Conservation (phyloP, 2,113 vertebrate species). For the Psephotus haematonotus region DNA sequence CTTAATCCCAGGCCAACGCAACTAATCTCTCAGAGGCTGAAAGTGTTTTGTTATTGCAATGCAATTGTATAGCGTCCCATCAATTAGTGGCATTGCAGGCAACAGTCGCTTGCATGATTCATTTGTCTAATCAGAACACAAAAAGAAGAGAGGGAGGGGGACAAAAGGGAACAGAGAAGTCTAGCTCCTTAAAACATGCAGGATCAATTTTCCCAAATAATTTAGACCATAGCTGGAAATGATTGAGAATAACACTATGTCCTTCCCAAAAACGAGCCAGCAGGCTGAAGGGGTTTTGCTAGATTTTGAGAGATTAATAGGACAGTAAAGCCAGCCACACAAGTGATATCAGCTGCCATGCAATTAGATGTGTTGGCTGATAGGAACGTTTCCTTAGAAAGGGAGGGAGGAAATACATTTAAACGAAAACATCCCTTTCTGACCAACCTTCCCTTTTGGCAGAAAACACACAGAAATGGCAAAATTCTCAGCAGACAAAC, state of each 20-base stretch:
- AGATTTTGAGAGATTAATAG: neutral
- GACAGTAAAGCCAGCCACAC: neutral
- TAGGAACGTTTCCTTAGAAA: neutral
- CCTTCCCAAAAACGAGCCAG: neutral
- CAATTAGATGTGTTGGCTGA: neutral
- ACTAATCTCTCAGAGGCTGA: conserved; percentile 75
- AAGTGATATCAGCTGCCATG: neutral
- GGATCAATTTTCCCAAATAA: conserved; percentile 38
- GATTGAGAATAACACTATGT: neutral
- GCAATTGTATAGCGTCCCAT: conserved; percentile 75
- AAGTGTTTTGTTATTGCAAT: conserved; percentile 74
- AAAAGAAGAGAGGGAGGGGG: neutral
- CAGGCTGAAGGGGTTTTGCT: neutral
- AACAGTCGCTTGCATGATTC: conserved; percentile 58
- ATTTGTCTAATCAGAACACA: conserved; percentile 64
- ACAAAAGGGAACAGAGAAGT: neutral
- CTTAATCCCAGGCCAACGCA: conserved; percentile 76
- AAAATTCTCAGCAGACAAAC: neutral
- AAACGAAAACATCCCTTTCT: neutral
- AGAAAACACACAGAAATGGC: neutral
- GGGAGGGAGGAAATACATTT: neutral
- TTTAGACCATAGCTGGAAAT: conserved; percentile 23
- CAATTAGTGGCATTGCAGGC: conserved; percentile 74
- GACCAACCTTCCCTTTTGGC: neutral
- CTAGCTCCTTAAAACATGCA: conserved; percentile 9